Evolutionary conservation across 2,113 vertebrate species (phyloP).

Genomic region (Leuciscus idus): DNA sequence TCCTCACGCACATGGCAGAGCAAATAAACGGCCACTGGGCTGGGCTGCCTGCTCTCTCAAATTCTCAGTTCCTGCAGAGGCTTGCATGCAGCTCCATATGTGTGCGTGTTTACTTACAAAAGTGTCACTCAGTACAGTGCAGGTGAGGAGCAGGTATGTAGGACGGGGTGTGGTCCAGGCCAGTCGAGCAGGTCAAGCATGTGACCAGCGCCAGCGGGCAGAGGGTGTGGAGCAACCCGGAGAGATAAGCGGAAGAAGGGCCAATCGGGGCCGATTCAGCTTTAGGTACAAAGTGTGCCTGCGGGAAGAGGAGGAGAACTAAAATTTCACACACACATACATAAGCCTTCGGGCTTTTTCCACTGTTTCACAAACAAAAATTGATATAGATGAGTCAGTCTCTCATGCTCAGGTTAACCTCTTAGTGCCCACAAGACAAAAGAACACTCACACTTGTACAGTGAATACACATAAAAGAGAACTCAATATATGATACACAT

Average conservation of each 20-base stretch:
- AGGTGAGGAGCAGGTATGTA: slow-evolving; percentile 48
- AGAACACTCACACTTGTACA: neutral
- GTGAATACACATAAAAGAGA: neutral
- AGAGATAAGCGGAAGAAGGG: slow-evolving; percentile 61
- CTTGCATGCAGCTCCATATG: neutral
- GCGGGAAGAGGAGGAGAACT: slow-evolving; percentile 50
- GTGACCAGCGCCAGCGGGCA: slow-evolving; percentile 71
- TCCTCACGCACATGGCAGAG: slow-evolving; percentile 46
- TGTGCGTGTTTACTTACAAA: slow-evolving; percentile 27
- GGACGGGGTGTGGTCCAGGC: slow-evolving; percentile 67
- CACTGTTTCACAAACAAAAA: slow-evolving; percentile 51
- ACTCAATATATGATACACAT: neutral
- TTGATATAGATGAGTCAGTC: slow-evolving; percentile 19
- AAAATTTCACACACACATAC: slow-evolving; percentile 47
- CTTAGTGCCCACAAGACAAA: neutral
- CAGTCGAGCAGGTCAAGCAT: slow-evolving; percentile 78
- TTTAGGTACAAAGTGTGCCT: slow-evolving; percentile 60
- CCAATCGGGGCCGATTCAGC: slow-evolving; percentile 50
- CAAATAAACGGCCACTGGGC: slow-evolving; percentile 51
- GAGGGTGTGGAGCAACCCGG: slow-evolving; percentile 55
- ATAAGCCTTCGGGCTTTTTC: slow-evolving; percentile 49
- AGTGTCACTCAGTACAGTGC: slow-evolving; percentile 32
- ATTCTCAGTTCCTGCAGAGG: slow-evolving; percentile 22
- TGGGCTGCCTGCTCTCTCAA: slow-evolving; percentile 43
- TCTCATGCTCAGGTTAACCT: slow-evolving; percentile 41